Conservation (phyloP, 2,888 invertebrate species). For the Drosophila lacicola region DNA sequence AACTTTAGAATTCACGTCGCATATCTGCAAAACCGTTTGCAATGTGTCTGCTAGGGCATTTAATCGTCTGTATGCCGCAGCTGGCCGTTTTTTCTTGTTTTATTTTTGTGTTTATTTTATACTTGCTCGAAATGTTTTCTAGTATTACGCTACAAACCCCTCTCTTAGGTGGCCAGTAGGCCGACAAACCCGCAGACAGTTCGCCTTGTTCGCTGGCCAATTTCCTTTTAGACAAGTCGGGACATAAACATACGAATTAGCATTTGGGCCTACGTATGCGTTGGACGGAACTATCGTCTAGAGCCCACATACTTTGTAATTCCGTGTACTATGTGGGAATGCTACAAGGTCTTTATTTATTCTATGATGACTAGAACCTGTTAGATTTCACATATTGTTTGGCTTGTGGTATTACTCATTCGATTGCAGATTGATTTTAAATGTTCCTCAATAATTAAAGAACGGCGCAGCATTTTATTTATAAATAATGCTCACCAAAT, state of each 20-base stretch:
- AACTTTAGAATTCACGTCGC: too few relatives aligned
- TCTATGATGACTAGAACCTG: slow-evolving; percentile 25
- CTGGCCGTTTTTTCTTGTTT: slow-evolving; percentile 5
- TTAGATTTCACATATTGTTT: slow-evolving; percentile 18
- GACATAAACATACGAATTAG: slow-evolving; percentile 62
- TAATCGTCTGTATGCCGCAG: too few relatives aligned
- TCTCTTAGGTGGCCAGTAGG: slow-evolving; percentile 25
- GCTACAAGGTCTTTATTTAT: slow-evolving; percentile 16
- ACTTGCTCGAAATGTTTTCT: slow-evolving; percentile 59
- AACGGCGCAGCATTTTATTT: slow-evolving; percentile 44
- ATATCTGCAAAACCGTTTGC: too few relatives aligned
- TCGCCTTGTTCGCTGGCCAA: slow-evolving; percentile 62
- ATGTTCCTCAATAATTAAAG: slow-evolving; percentile 7
- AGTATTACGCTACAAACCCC: slow-evolving; percentile 42
- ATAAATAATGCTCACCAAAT: slow-evolving; percentile 45
- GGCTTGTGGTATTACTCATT: slow-evolving; percentile 28
- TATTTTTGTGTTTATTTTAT: slow-evolving; percentile 74
- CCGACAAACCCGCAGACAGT: slow-evolving; percentile 57
- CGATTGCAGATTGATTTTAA: too few relatives aligned
- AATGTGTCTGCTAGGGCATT: too few relatives aligned
- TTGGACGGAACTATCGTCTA: slow-evolving; percentile 40
- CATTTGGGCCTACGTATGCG: slow-evolving; percentile 51
- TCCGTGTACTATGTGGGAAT: slow-evolving; percentile 13
- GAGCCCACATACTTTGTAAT: slow-evolving; percentile 13
- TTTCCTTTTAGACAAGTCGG: slow-evolving; percentile 73